phyloP scores from a whole-genome alignment of 2,113 vertebrate genomes.

The Mormoops blainvillei region DNA sequence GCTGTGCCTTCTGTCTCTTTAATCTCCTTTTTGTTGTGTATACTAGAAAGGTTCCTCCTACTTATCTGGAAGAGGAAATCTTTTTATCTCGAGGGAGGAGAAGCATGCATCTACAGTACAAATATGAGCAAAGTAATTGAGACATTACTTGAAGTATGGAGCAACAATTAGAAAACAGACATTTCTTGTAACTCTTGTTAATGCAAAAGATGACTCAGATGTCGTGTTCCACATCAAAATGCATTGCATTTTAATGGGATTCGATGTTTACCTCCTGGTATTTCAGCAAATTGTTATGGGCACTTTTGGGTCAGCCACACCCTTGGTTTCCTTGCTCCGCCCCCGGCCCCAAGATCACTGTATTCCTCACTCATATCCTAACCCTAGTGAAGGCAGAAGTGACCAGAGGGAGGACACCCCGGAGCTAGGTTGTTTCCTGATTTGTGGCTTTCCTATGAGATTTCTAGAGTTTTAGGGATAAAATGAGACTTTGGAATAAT shows the following conservation, averaged over 20 bases:
- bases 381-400: background rate
- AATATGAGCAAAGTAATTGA: background rate
- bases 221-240: background rate
- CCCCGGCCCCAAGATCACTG: rapidly evolving
- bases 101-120: background rate
- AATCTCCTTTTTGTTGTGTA: no score
- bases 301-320: background rate
- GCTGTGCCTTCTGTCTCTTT: rapidly evolving
- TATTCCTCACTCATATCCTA: background rate
- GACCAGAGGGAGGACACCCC: background rate
- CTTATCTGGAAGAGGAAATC: background rate
- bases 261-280: background rate
- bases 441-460: background rate
- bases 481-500: background rate
- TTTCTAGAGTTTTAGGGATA: background rate
- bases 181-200: background rate
- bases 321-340: background rate
- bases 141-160: background rate
- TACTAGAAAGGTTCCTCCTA: no score
- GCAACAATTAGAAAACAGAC: background rate
- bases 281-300: background rate
- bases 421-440: no score
- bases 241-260: background rate
- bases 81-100: background rate
- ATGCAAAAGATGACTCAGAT: background rate